phyloP scores from a whole-genome alignment of 2,113 vertebrate genomes.

The Strix uralensis region DNA sequence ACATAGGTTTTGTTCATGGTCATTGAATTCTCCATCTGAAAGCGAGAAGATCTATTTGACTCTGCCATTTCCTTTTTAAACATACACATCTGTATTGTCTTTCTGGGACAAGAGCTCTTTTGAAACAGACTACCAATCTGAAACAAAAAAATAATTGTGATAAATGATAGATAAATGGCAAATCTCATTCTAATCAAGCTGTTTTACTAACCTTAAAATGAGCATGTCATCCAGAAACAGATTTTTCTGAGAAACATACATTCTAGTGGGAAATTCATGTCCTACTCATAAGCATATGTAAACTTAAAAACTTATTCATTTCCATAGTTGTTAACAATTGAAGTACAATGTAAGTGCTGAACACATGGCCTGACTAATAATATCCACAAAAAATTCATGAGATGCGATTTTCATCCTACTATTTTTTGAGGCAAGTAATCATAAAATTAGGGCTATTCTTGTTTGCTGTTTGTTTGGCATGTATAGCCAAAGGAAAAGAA shows the following conservation, averaged over 20 bases:
- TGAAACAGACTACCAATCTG: neutral
- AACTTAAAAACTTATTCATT: accelerated
- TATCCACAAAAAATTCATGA: neutral
- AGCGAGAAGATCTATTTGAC: neutral
- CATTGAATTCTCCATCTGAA: neutral
- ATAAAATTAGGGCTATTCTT: neutral
- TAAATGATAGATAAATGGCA: neutral
- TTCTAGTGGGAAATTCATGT: neutral
- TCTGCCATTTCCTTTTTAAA: neutral
- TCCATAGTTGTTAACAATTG: neutral
- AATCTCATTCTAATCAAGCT: neutral
- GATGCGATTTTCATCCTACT: neutral
- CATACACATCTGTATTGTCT: neutral
- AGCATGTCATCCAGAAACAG: neutral
- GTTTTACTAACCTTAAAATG: neutral
- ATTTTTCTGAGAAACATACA: neutral
- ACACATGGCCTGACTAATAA: neutral
- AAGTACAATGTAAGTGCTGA: neutral
- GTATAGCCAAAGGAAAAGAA: neutral
- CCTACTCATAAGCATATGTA: neutral
- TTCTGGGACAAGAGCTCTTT: neutral
- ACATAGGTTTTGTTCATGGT: neutral
- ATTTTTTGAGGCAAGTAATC: neutral
- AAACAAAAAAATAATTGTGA: neutral
- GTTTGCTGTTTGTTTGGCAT: neutral